A percentile compares a stretch with the other conserved stretches of the same genome.
These are phyloP conservation scores for Heteractis magnifica DNA, from an alignment of 92 coral and sea anemone species.

Conservation along the genomic window DNA sequence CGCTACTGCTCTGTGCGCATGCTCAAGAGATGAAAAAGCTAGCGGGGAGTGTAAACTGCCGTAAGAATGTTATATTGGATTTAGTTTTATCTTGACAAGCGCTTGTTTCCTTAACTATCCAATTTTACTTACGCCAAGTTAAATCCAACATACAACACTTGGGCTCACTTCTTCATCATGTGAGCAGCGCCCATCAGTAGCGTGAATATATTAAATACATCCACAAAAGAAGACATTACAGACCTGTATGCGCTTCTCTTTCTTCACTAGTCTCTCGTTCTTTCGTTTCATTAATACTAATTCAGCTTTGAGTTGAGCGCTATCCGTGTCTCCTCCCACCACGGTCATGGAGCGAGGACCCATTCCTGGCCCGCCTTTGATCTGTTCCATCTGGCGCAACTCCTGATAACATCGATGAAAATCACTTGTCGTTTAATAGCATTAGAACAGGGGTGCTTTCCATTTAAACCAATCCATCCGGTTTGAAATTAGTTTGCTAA, in stretches of 20 bases:
- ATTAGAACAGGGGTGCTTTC: background rate
- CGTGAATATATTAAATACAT: background rate
- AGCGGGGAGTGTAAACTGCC: no score
- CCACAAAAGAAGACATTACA: background rate
- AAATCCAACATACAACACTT: no score
- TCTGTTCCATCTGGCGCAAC: slow-evolving; percentile 93
- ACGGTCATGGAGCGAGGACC: slow-evolving; percentile 71
- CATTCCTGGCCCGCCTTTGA: slow-evolving; percentile 72
- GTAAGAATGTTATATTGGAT: no score
- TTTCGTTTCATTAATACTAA: slow-evolving; percentile 77
- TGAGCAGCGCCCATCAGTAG: no score
- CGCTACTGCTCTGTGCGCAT: no score
- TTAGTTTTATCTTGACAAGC: no score
- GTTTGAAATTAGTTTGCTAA: no score
- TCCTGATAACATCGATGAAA: slow-evolving; percentile 52
- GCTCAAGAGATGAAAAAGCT: no score
- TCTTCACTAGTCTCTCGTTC: slow-evolving; percentile 75
- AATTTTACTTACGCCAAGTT: no score
- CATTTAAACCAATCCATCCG: no score
- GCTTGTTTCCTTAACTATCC: no score
- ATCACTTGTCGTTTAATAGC: background rate
- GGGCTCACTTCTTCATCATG: no score
- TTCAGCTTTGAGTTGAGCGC: slow-evolving; percentile 79
- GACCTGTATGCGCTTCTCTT: slow-evolving; percentile 95
- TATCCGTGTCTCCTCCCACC: slow-evolving; percentile 61